These are phyloP conservation scores for Psilopsiagon aymara DNA, from an alignment of 2,113 vertebrate genomes.

Conservation along the genomic window DNA sequence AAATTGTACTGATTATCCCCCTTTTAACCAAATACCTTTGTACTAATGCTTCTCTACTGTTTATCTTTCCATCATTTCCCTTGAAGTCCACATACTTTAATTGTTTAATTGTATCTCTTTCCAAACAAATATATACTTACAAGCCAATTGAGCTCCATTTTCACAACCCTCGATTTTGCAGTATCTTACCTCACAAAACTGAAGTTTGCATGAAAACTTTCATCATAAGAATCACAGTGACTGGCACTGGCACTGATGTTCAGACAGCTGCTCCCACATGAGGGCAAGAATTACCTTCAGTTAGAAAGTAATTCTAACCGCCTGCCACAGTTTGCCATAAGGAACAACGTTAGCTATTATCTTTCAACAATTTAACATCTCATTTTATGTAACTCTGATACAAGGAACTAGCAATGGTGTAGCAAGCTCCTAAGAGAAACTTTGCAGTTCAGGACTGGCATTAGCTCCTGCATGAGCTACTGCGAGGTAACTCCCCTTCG, in stretches of 20 bases:
- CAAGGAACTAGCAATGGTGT: neutral
- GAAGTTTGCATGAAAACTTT: neutral
- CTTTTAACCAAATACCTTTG: neutral
- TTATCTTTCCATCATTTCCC: neutral
- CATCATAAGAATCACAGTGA: neutral
- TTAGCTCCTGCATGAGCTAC: neutral
- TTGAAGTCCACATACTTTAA: neutral
- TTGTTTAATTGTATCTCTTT: neutral
- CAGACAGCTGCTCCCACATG: neutral
- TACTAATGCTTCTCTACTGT: neutral
- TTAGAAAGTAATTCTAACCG: neutral
- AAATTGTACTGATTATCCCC: neutral
- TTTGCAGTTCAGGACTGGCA: neutral
- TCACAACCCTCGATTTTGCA: neutral
- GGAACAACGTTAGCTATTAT: neutral
- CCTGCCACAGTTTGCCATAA: neutral
- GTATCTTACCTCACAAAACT: neutral
- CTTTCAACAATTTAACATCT: neutral
- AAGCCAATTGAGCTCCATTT: neutral
- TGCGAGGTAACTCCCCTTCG: neutral
- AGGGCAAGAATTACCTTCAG: neutral
- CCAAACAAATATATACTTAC: neutral
- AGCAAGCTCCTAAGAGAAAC: neutral
- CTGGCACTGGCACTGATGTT: neutral
- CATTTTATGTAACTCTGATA: neutral